Base-by-base conservation (phyloP, 2,113 vertebrate genomes). In the Rhizomys pruinosus region DNA sequence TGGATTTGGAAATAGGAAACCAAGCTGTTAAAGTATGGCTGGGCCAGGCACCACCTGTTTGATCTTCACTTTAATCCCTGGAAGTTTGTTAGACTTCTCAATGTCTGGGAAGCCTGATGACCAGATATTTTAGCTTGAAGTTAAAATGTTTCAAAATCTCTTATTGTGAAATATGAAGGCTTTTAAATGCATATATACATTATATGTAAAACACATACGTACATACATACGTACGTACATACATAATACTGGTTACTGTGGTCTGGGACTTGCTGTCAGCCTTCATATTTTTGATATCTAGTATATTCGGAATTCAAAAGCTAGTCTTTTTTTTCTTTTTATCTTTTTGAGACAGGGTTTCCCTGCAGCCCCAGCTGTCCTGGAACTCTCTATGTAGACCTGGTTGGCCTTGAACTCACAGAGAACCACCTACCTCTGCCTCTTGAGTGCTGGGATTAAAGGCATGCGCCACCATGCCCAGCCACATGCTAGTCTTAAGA, bases 71-170 rank as follows among this genome's bases (percentile, higher is more conserved):
- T 89, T 78, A 86, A 78, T 82, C 92, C 68, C 3, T 69, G 79
- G 77, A 44, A 85, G n/a, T 88, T 87, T 42, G 86, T 39, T 69
- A 69, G 71, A 20, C 16, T 86, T 95, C 37, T 89, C 92, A 61
- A 73, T 64, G 52, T 87, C 29, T 76, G 25, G 20, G 72, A 15
- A 44, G 27, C 34, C 47, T 34, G 32, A 34, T 17, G n/a, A n/a
- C n/a, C 77, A 32, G 32, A 77, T 17, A 5, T 27, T 34, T 76
- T 88, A 52, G 69, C 84, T 84, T 76, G 73, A 82, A 78, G 61
- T n/a, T 84, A 52, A 29, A 71, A 42, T 59, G 52, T 64, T 34
- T 69, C 74, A 63, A 64, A 57, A 71, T 72, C 63, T 79, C 32
- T 84, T 90, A 47, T 63, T 63, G 52, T 71, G 57, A 94, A 90